These are phyloP conservation scores for Lamprologus callipterus DNA, from an alignment of 2,113 vertebrate species.

Conservation along the genomic window DNA sequence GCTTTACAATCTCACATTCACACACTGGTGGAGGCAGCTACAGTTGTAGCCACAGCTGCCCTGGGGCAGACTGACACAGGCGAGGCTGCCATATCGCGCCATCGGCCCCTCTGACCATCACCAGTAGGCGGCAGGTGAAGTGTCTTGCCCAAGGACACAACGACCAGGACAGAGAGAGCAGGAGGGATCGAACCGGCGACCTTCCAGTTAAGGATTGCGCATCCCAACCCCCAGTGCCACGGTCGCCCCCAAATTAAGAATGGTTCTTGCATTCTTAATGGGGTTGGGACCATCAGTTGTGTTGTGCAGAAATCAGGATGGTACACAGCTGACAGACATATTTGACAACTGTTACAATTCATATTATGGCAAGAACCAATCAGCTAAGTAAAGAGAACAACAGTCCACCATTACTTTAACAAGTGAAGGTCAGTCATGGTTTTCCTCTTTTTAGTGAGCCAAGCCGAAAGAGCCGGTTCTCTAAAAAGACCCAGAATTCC, in stretches of 20 bases:
- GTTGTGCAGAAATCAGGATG: not conserved
- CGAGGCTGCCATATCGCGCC: too few relatives aligned
- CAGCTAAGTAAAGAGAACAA: not conserved
- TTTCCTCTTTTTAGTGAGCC: not conserved
- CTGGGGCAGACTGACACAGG: fast-evolving
- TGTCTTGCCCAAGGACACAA: too few relatives aligned
- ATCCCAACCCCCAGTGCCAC: not conserved
- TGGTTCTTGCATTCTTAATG: not conserved
- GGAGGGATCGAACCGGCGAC: not conserved
- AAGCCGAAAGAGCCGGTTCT: not conserved
- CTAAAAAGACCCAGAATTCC: not conserved
- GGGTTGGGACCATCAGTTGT: not conserved
- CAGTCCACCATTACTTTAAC: not conserved
- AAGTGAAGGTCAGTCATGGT: not conserved
- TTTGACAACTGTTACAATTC: not conserved
- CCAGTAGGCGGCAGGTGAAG: too few relatives aligned
- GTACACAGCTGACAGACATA: not conserved
- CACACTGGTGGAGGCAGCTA: too few relatives aligned
- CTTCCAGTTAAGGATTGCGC: fast-evolving
- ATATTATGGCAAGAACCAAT: not conserved
- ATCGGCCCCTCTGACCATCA: fast-evolving
- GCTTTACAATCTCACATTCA: too few relatives aligned
- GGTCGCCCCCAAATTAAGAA: fast-evolving
- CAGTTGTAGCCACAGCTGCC: too few relatives aligned
- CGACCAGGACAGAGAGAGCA: too few relatives aligned